Base-by-base conservation (phyloP, 30 jellyfish, hydroid and myxozoan genomes). In the Aurelia aurita region DNA sequence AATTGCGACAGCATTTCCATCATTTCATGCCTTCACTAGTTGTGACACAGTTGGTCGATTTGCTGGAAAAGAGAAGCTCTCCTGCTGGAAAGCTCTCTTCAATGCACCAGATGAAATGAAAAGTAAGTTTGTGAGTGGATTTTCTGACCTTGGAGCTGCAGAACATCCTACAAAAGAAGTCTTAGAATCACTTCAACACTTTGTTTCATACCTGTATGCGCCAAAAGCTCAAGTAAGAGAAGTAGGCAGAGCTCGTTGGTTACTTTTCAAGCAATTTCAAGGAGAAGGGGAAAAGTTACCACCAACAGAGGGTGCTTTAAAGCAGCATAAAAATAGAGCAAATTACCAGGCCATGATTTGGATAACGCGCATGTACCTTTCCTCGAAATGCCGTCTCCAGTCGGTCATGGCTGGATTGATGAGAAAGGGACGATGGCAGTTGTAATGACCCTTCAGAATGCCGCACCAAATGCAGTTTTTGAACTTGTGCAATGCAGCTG, bases 201-300 rank as follows among this genome's bases (percentile, higher is more conserved):
- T 66, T 29, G 78, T 66, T 66, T 25, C 78, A 21, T 66, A 66
- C 78, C 59, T 66, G 53, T 66, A 12, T 66, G 78, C 78, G 28
- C 60, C 78, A 66, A 66, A 66, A 66, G 78, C 78, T 66, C 20
- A 66, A 66, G 78, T 66, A 66, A 66, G 27, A 66, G 78, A 66
- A 29, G 78, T 66, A 21, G 78, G 78, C 78, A 66, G 27, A 29
- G 78, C 78, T 66, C 78, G 78, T 59, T 66, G 78, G 57, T 22
- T 21, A 16, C 78, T 66, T 66, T 28, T 66, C 78, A 66, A 21
- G 78, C 54, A 16, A 66, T 66, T 66, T 66, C 78, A 66, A 66
- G 78, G 78, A 66, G 78, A 66, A 66, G 78, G 78, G n/a, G 91
- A 81, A 65, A 22, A 57, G 45, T 69, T 81, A 31, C 91, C 91